phyloP scores from a whole-genome alignment of 2,888 invertebrate genomes.

The Aricia artaxerxes region DNA sequence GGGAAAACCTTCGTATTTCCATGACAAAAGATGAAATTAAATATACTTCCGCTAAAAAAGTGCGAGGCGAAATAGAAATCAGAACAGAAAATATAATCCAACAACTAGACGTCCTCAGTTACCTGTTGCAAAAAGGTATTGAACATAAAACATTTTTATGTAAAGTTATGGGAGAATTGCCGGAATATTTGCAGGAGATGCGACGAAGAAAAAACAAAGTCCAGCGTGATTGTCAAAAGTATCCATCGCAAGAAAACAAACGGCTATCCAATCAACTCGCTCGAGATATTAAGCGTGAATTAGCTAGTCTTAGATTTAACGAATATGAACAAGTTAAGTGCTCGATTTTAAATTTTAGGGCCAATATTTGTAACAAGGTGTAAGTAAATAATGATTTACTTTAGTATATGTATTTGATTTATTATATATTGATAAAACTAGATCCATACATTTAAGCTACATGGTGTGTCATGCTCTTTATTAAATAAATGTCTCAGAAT shows the following conservation, averaged over 20 bases:
- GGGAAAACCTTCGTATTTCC: not conserved
- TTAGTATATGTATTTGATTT: not conserved
- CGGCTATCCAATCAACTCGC: not conserved
- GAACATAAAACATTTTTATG: not conserved
- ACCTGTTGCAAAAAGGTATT: not conserved
- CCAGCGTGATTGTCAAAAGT: not conserved
- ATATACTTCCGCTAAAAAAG: not conserved
- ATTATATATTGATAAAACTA: too few species aligned
- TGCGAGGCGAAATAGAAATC: not conserved
- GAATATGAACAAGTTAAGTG: not conserved
- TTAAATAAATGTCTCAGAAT: too few species aligned
- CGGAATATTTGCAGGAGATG: not conserved
- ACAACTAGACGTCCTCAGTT: not conserved
- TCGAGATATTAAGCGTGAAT: not conserved
- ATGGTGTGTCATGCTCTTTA: too few species aligned
- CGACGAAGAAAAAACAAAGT: conserved; percentile 2
- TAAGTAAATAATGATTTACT: not conserved
- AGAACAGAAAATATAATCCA: not conserved
- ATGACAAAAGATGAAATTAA: not conserved
- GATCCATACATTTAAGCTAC: too few species aligned
- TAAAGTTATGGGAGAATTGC: not conserved
- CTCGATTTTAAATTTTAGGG: not conserved
- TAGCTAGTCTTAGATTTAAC: not conserved
- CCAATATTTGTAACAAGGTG: not conserved
- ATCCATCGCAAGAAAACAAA: not conserved